A percentile compares a stretch with the other conserved stretches of the same genome.
phyloP scores from a whole-genome alignment of 2,113 vertebrate species.

The Corynorhinus townsendii region DNA sequence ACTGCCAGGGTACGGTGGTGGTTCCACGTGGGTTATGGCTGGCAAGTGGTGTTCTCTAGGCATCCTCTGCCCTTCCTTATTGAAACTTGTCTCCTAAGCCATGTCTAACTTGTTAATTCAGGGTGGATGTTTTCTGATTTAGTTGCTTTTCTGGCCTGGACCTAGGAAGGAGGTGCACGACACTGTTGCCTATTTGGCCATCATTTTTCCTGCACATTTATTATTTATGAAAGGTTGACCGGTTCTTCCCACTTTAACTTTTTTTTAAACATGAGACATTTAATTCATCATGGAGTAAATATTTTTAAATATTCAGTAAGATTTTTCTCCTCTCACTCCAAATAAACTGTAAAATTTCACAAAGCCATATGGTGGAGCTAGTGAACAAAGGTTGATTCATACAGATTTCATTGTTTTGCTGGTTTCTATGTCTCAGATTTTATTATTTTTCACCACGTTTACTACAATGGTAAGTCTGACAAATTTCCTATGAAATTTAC shows the following conservation, averaged over 20 bases:
- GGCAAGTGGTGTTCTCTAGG: too few relatives aligned
- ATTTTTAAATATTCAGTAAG: neutral
- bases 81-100: too few relatives aligned
- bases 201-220: neutral
- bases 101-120: too few relatives aligned
- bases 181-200: too few relatives aligned
- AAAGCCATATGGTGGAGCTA: constrained; percentile 61
- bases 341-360: constrained; percentile 30
- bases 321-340: neutral
- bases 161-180: too few relatives aligned
- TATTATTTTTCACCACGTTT: neutral
- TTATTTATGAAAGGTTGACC: neutral
- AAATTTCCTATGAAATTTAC: neutral
- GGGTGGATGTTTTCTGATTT: too few relatives aligned
- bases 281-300: neutral
- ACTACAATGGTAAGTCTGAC: neutral
- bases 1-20: too few relatives aligned
- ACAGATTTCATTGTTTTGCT: constrained; percentile 22
- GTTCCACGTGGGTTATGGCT: too few relatives aligned
- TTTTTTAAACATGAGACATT: neutral
- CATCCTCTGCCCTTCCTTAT: too few relatives aligned
- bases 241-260: neutral
- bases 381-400: constrained; percentile 41
- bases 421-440: neutral
- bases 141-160: too few relatives aligned